Conservation (phyloP, 2,113 vertebrate species). For the Pseudois nayaur region DNA sequence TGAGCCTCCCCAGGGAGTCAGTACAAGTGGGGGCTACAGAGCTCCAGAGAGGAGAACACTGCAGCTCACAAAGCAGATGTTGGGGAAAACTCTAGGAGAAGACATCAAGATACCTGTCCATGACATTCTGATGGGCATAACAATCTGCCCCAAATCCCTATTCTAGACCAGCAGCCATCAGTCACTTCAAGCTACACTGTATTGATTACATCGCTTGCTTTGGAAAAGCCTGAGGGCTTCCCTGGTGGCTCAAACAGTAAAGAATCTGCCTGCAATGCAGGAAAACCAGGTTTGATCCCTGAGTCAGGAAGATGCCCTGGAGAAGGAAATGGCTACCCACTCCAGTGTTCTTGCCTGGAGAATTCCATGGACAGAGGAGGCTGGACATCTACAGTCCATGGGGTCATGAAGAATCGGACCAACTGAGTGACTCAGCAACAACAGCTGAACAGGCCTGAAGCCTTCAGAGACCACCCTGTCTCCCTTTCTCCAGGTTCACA, state of each 20-base stretch:
- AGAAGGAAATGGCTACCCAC: background rate
- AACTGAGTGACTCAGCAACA: background rate
- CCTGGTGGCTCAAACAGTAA: background rate
- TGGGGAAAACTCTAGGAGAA: background rate
- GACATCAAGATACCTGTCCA: background rate
- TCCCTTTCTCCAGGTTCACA: background rate
- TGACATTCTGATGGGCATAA: background rate
- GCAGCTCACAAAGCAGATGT: background rate
- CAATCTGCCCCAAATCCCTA: background rate
- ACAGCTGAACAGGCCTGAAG: background rate
- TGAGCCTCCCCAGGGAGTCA: background rate
- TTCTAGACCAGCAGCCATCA: background rate
- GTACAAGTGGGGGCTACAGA: background rate
- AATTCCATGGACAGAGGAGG: background rate
- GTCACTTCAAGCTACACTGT: background rate
- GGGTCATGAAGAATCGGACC: background rate
- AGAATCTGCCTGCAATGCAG: background rate
- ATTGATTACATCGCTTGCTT: background rate
- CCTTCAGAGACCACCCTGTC: background rate
- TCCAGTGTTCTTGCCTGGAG: background rate
- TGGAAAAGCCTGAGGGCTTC: background rate
- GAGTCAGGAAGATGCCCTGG: background rate
- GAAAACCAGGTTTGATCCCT: background rate
- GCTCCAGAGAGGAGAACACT: background rate
- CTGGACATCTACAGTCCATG: background rate